Evolutionary conservation across 2,888 invertebrate species (phyloP), one percentile per base, ranked within the genome.

Genomic region (Epinotia ramella): DNA sequence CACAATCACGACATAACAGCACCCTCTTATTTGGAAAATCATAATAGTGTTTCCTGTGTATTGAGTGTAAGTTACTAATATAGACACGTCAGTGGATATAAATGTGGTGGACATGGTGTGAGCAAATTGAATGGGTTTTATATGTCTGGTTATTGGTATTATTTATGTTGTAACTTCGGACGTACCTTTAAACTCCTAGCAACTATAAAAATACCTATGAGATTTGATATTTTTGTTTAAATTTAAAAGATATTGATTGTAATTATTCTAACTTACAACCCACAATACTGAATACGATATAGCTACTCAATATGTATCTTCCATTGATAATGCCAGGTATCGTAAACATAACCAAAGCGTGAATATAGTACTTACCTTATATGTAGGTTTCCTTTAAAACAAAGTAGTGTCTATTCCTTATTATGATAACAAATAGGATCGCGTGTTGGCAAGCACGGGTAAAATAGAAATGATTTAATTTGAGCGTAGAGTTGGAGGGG

Each of bases 391-490:
- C 9, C 1, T 57, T 16, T 16, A n/a, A 24, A 28, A 28, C n/a
- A 68, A 12, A 56, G 3, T 16, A 66, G 9, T 56, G 57, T 44
- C 71, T 80, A 81, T 81, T 88, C 87, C 86, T 83, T 79, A 80
- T 83, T 83, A 86, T 84, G 85, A 86, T 83, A 85, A 84, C 85
- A 80, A 74, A 78, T 77, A 74, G 79, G 84, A 87, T 92, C 86
- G 92, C 93, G 91, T 93, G 92, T 84, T 83, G 84, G 87, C 86
- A 89, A 89, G 89, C 86, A 86, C 86, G 86, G 82, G 84, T 88
- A 83, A 90, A 91, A 90, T 88, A 89, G 90, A 91, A 91, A 93
- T 93, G 90, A 92, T 93, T 93, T 92, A 90, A 93, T 93, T 93
- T 89, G 81, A 84, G 84, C 83, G 84, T 81, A 82, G 88, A 88